A percentile compares a stretch with the other conserved stretches of the same genome.
phyloP scores from a whole-genome alignment of 2,113 vertebrate genomes.

The Hippocampus guttulatus region DNA sequence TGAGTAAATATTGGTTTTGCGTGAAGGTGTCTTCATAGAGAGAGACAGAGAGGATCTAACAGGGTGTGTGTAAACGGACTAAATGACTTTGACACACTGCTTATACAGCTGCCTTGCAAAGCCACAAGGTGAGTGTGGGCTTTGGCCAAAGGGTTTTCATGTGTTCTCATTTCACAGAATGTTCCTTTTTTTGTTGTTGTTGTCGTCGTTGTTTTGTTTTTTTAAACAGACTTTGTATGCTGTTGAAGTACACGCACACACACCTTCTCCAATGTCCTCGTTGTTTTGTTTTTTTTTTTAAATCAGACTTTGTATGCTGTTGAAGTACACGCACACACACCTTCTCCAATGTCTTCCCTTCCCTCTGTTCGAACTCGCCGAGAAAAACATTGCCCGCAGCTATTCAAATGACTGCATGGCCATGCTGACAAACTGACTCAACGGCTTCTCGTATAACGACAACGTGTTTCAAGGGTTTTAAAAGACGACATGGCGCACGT shows the following conservation, averaged over 20 bases:
- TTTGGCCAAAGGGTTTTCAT: background rate
- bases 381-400: constrained; percentile 37
- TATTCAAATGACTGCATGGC: constrained; percentile 17
- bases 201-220: background rate
- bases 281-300: too few species aligned
- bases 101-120: background rate
- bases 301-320: background rate
- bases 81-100: background rate
- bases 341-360: constrained; percentile 2
- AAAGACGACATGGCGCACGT: background rate
- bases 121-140: background rate
- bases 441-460: constrained; percentile 5
- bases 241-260: background rate
- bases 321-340: background rate
- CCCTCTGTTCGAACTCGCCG: constrained; percentile 36
- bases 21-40: constrained; percentile 4
- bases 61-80: constrained; percentile 1
- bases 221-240: background rate
- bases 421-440: constrained; percentile 18
- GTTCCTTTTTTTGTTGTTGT: background rate
- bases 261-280: background rate
- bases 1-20: constrained; percentile 27
- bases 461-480: background rate
- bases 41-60: constrained; percentile 3
- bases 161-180: background rate